phyloP scores from a whole-genome alignment of 2,113 vertebrate genomes.

The Tapirus terrestris region DNA sequence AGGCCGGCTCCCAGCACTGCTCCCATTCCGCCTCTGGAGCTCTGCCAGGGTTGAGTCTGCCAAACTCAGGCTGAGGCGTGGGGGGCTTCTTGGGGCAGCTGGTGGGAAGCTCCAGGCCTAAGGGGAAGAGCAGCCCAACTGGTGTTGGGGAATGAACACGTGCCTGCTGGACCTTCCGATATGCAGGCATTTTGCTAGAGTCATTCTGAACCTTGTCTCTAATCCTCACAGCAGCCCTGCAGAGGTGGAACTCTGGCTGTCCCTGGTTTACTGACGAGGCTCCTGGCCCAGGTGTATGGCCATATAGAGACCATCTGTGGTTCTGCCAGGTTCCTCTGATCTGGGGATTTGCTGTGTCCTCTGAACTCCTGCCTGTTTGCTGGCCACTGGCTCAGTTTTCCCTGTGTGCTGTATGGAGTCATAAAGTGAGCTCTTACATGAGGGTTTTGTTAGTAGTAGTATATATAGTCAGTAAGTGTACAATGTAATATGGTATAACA shows the following conservation, averaged over 20 bases:
- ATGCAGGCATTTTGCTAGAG: not conserved
- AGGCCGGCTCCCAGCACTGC: not conserved
- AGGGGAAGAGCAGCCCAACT: not conserved
- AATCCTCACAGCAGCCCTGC: not conserved
- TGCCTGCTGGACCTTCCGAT: not conserved
- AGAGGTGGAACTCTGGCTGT: not conserved
- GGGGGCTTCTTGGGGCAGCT: not conserved
- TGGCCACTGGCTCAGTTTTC: not conserved
- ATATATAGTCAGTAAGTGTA: not conserved
- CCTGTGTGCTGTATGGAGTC: not conserved
- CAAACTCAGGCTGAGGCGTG: not conserved
- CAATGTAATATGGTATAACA: not conserved
- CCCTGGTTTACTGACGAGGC: fast-evolving
- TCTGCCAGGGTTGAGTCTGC: not conserved
- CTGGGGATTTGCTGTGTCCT: not conserved
- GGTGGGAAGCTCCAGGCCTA: not conserved
- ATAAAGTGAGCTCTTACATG: not conserved
- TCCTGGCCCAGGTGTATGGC: not conserved
- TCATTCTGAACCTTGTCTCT: not conserved
- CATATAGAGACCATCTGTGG: not conserved
- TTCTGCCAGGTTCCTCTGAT: not conserved
- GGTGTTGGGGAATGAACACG: not conserved
- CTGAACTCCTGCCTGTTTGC: not conserved
- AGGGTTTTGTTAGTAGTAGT: not conserved
- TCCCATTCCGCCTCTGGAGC: not conserved